These are phyloP conservation scores for Oenanthe oenanthe DNA, from an alignment of 2,113 vertebrate species.

Conservation along the genomic window DNA sequence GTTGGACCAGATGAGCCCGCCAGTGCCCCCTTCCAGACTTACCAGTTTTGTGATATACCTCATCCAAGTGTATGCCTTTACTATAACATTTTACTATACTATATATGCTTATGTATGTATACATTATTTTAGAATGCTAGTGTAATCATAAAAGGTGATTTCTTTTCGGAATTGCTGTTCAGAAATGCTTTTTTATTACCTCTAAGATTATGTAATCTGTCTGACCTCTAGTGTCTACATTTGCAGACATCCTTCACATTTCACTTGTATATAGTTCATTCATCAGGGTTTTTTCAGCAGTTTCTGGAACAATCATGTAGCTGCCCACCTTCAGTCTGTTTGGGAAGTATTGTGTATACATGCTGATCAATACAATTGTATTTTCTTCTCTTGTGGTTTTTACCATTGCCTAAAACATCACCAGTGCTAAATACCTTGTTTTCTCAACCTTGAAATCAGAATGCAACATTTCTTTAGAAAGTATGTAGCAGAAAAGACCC, in stretches of 20 bases:
- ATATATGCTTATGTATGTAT: background rate
- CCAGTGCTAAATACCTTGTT: background rate
- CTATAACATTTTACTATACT: background rate
- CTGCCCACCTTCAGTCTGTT: background rate
- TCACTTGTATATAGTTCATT: background rate
- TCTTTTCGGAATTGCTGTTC: background rate
- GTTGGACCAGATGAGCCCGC: background rate
- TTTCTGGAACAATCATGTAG: background rate
- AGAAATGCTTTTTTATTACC: background rate
- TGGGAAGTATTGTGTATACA: background rate
- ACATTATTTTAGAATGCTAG: background rate
- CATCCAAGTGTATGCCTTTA: background rate
- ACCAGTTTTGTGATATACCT: background rate
- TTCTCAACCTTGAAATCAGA: background rate
- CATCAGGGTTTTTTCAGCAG: background rate
- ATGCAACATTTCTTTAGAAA: background rate
- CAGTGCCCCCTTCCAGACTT: background rate
- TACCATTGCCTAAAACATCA: background rate
- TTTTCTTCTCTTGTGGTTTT: background rate
- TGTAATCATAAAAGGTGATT: background rate
- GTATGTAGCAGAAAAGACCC: background rate
- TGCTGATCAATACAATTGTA: background rate
- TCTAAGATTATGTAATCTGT: background rate
- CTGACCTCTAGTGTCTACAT: background rate
- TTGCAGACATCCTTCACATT: background rate